Percentiles rank a stretch among this genome's conserved stretches.
Evolutionary conservation across 2,888 invertebrate genomes (phyloP).

Genomic region (Ariolimax columbianus): DNA sequence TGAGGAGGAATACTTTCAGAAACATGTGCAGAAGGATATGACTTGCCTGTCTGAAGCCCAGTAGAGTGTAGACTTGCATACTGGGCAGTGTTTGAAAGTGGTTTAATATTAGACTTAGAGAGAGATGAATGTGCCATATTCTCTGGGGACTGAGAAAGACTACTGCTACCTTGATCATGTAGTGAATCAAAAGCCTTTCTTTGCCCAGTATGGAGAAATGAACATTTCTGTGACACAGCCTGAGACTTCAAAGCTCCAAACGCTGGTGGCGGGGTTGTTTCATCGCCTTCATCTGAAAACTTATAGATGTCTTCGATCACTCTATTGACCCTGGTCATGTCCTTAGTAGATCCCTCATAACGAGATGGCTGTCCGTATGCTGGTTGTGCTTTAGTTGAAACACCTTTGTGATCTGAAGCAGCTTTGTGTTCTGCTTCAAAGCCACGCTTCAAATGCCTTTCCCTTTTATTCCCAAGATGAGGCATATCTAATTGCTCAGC

Average conservation of each 20-base stretch:
- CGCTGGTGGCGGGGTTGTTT: constrained; percentile 22
- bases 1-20: neutral
- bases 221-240: constrained; percentile 21
- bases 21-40: neutral
- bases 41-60: neutral
- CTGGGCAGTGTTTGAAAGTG: neutral
- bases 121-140: neutral
- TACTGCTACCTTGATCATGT: neutral
- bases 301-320: constrained; percentile 47
- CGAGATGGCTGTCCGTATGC: constrained; percentile 2
- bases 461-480: neutral
- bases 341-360: constrained; percentile 11
- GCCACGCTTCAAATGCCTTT: neutral
- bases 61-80: neutral
- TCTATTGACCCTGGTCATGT: constrained; percentile 13
- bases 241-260: constrained; percentile 6
- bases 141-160: neutral
- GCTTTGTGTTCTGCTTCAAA: neutral
- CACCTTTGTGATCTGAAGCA: neutral
- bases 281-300: constrained; percentile 31
- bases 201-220: neutral
- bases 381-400: neutral
- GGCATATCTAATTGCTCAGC: neutral
- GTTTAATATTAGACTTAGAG: neutral
- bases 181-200: neutral